These are phyloP conservation scores for Ridgeia piscesae DNA, from an alignment of 1,140 invertebrate species.

Conservation along the genomic window DNA sequence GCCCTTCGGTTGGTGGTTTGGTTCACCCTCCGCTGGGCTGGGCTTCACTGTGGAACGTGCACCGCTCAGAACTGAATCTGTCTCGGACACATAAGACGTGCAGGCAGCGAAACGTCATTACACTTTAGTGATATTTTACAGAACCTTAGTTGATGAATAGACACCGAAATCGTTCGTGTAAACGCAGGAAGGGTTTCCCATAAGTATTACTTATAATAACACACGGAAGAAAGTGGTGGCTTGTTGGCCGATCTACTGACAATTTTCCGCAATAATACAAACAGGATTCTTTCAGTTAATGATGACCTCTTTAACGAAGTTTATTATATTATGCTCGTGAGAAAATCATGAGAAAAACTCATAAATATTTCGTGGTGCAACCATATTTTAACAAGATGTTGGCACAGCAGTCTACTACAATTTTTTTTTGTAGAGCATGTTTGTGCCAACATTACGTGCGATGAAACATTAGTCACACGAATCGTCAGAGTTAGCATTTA, in stretches of 20 bases:
- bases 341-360: no score
- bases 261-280: neutral
- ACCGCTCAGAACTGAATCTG: neutral
- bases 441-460: neutral
- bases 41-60: neutral
- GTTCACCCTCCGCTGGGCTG: no score
- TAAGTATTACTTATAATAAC: neutral
- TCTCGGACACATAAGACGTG: neutral
- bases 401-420: neutral
- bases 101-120: neutral
- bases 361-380: neutral
- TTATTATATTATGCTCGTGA: no score
- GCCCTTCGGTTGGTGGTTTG: neutral
- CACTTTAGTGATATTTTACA: neutral
- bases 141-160: neutral
- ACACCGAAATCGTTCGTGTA: neutral
- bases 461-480: neutral
- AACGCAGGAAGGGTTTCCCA: neutral
- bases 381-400: neutral
- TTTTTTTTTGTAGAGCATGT: neutral
- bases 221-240: neutral
- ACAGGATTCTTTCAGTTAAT: conserved; percentile 1
- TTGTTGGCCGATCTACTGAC: neutral
- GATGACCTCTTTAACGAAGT: neutral
- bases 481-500: neutral